A percentile compares a stretch with the other conserved stretches of the same genome.
Conservation (phyloP, 1,140 invertebrate species). For the Ips nitidus region DNA sequence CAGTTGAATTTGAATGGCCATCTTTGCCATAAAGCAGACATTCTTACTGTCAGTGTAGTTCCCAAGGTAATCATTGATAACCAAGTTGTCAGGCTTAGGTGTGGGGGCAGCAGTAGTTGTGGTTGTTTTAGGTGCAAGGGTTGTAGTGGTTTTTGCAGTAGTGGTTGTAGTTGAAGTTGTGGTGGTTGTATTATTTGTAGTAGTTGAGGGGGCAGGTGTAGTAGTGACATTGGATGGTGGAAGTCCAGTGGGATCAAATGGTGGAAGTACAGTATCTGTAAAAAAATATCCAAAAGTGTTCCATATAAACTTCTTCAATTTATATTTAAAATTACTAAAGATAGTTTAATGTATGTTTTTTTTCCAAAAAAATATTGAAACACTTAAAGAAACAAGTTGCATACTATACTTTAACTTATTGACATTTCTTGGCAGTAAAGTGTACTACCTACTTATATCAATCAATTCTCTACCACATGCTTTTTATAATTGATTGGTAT, state of each 20-base stretch:
- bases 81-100: slow-evolving; percentile 24
- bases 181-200: slow-evolving; percentile 30
- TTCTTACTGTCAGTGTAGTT: slow-evolving; percentile 52
- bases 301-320: slow-evolving; percentile 34
- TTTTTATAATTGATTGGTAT: too few species aligned
- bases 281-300: neutral
- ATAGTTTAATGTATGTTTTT: neutral
- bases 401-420: neutral
- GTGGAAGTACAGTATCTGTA: slow-evolving; percentile 34
- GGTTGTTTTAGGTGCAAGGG: slow-evolving; percentile 48
- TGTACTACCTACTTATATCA: too few species aligned
- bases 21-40: slow-evolving; percentile 62
- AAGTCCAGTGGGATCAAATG: slow-evolving; percentile 42
- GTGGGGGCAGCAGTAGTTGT: slow-evolving; percentile 44
- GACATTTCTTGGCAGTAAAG: too few species aligned
- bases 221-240: slow-evolving; percentile 40
- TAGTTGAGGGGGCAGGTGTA: slow-evolving; percentile 35
- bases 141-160: slow-evolving; percentile 43
- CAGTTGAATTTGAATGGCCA: slow-evolving; percentile 64
- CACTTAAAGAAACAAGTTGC: neutral
- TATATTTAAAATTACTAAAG: neutral
- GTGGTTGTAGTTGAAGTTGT: slow-evolving; percentile 37
- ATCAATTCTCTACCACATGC: too few species aligned
- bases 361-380: neutral
- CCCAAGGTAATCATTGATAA: slow-evolving; percentile 53